Percentiles rank a stretch among this genome's conserved stretches.
These are phyloP conservation scores for Tridacna gigas DNA, from an alignment of 2,888 invertebrate species.

Conservation along the genomic window DNA sequence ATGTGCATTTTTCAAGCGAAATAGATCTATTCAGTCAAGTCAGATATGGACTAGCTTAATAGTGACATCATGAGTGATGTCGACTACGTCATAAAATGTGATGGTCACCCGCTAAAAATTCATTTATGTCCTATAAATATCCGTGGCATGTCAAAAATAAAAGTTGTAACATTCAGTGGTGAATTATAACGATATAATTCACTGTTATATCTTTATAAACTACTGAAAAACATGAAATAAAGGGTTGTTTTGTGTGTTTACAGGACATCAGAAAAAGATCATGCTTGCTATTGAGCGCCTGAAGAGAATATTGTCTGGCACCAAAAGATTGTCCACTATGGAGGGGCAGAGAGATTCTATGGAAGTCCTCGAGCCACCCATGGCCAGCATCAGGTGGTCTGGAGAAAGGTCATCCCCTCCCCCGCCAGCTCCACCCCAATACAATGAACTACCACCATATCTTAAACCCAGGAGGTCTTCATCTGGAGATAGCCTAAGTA, in stretches of 20 bases:
- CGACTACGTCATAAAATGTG: no score
- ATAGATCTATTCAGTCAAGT: no score
- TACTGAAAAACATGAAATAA: no score
- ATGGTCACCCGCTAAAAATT: no score
- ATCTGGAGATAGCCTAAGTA: constrained; percentile 78
- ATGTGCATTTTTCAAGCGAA: no score
- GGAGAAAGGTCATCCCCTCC: constrained; percentile 73
- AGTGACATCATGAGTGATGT: no score
- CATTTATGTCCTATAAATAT: no score
- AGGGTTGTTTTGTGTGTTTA: constrained; percentile 85
- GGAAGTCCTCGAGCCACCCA: constrained; percentile 76
- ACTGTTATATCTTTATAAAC: no score
- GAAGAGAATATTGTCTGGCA: constrained; percentile 89
- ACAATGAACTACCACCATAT: constrained; percentile 66
- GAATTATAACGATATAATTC: no score
- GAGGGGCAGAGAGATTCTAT: constrained; percentile 72
- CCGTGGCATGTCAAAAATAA: no score
- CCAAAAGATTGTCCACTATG: constrained; percentile 78
- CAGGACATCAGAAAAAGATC: constrained; percentile 99
- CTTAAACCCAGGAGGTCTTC: constrained; percentile 73
- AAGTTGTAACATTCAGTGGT: no score
- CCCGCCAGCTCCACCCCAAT: constrained; percentile 65
- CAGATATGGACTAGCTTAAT: no score
- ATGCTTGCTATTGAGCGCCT: constrained; percentile 98
- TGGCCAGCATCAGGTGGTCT: constrained; percentile 74